Evolutionary conservation across 2,888 invertebrate species (phyloP).

Genomic region (Temnothorax rugatulus): DNA sequence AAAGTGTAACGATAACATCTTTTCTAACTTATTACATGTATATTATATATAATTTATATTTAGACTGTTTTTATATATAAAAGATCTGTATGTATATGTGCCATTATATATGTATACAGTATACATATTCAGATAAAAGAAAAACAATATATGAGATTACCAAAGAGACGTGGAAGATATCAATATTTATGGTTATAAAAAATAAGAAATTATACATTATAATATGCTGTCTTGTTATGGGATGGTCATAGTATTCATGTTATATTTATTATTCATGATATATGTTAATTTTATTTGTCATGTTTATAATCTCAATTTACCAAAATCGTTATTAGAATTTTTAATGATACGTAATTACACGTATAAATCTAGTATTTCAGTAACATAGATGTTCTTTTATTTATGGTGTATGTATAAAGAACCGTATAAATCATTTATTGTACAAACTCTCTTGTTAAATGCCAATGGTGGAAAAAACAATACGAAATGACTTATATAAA

Average conservation of each 20-base stretch:
- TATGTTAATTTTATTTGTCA: conserved; percentile 16
- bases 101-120: conserved; percentile 55
- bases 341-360: background rate
- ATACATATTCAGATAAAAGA: conserved; percentile 61
- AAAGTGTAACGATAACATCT: conserved; percentile 39
- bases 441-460: conserved; percentile 34
- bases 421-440: conserved; percentile 5
- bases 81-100: conserved; percentile 44
- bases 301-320: conserved; percentile 20
- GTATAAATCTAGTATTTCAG: background rate
- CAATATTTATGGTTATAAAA: conserved; percentile 54
- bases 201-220: conserved; percentile 27
- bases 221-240: conserved; percentile 10
- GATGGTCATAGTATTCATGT: conserved; percentile 15
- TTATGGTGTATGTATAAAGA: background rate
- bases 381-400: conserved; percentile 1
- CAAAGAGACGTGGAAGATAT: conserved; percentile 41
- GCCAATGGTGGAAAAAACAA: conserved; percentile 13
- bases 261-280: background rate
- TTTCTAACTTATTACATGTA: conserved; percentile 49
- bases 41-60: conserved; percentile 51
- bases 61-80: conserved; percentile 51
- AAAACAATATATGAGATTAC: conserved; percentile 27
- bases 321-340: conserved; percentile 5
- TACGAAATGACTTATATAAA: background rate